A percentile compares a stretch with the other conserved stretches of the same genome.
Conservation (phyloP, 2,113 vertebrate genomes). For the Notarius lentiginosus region DNA sequence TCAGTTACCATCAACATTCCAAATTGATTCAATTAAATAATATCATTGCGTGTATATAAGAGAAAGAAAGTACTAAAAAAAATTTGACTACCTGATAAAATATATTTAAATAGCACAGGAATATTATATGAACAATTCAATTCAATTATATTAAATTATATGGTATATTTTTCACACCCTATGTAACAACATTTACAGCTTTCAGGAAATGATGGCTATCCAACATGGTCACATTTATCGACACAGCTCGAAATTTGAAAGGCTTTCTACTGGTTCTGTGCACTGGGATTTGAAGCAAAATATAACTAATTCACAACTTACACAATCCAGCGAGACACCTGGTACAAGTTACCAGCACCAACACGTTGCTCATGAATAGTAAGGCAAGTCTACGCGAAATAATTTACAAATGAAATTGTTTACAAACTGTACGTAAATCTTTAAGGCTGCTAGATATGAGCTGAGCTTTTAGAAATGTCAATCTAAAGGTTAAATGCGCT, state of each 20-base stretch:
- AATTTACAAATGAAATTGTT: slow-evolving; percentile 3
- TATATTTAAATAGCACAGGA: background rate
- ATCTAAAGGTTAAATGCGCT: background rate
- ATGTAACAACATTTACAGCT: background rate
- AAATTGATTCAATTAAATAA: background rate
- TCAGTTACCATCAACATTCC: slow-evolving; percentile 9
- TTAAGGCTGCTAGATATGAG: slow-evolving; percentile 20
- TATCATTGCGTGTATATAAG: slow-evolving; percentile 2
- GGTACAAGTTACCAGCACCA: background rate
- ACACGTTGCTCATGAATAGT: background rate
- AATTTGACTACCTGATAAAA: slow-evolving; percentile 6
- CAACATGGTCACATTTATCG: background rate
- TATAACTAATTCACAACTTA: background rate
- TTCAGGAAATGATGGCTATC: background rate
- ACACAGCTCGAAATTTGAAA: background rate
- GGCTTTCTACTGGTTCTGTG: background rate
- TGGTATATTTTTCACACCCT: background rate
- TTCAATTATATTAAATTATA: background rate
- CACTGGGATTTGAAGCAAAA: background rate
- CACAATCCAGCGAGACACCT: background rate
- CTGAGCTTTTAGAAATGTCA: background rate
- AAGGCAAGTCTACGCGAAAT: background rate
- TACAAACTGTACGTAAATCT: slow-evolving; percentile 1
- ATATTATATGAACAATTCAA: background rate
- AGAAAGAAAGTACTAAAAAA: background rate